Conservation (phyloP, 2,888 invertebrate genomes). For the Leucania comma region DNA sequence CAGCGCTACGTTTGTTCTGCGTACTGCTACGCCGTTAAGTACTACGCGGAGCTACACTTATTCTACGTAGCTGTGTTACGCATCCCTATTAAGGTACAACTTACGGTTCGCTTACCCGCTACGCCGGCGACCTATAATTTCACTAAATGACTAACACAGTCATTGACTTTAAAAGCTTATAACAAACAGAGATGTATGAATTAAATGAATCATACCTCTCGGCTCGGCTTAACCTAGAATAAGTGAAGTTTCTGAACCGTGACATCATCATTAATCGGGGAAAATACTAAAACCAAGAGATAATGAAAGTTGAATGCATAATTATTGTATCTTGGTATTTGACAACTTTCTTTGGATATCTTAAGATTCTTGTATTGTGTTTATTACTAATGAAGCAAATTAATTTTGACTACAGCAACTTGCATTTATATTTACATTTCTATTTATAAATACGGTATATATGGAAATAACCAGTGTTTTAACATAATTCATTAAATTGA, state of each 20-base stretch:
- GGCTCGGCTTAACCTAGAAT: conserved; percentile 43
- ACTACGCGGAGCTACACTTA: background rate
- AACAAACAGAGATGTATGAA: conserved; percentile 13
- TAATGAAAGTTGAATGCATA: conserved; percentile 40
- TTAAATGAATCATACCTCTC: conserved; percentile 40
- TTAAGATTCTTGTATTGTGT: background rate
- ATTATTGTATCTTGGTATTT: conserved; percentile 9
- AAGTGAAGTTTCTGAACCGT: conserved; percentile 24
- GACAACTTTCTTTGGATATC: conserved; percentile 32
- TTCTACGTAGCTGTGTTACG: background rate
- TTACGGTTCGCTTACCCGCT: conserved; percentile 21
- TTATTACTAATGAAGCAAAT: background rate
- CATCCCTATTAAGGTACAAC: conserved; percentile 7
- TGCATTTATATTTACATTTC: background rate
- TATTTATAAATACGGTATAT: background rate
- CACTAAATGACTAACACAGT: conserved; percentile 43
- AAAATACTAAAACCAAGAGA: conserved; percentile 34
- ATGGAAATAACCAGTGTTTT: background rate
- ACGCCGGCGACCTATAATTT: conserved; percentile 45
- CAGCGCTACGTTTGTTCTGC: background rate
- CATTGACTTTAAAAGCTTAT: conserved; percentile 33
- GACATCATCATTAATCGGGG: conserved; percentile 37
- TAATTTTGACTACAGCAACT: background rate
- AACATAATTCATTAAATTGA: background rate
- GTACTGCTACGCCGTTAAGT: background rate